Conservation (phyloP, 2,797 vertebrate genomes). For the Trachurus trachurus region DNA sequence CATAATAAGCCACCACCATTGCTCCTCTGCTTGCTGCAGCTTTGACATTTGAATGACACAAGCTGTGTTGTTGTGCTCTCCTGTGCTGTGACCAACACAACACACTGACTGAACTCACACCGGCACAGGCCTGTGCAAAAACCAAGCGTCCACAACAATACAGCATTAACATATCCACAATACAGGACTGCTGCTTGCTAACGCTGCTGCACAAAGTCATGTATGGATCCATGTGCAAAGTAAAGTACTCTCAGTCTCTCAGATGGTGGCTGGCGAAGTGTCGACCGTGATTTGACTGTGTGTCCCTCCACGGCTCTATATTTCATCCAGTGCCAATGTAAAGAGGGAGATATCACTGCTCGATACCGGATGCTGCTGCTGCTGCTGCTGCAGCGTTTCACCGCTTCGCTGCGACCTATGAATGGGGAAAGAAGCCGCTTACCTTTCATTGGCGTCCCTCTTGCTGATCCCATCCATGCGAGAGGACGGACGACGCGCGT, state of each 20-base stretch:
- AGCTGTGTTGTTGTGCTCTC: too few species aligned
- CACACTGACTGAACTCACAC: neutral
- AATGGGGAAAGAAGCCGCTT: conserved; percentile 33
- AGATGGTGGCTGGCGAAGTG: neutral
- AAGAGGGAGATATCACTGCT: neutral
- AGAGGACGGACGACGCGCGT: conserved; percentile 29
- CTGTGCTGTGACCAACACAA: neutral
- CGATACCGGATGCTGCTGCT: accelerated
- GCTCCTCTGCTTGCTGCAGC: neutral
- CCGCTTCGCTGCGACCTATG: accelerated
- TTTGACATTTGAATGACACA: neutral
- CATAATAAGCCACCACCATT: neutral
- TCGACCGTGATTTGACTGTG: neutral
- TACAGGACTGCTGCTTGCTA: neutral
- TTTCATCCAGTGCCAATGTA: neutral
- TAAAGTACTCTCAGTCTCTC: too few species aligned
- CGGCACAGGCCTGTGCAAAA: neutral
- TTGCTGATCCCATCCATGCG: conserved; percentile 33
- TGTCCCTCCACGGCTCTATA: too few species aligned
- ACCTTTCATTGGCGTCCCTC: conserved; percentile 56
- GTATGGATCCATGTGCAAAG: too few species aligned
- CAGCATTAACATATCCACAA: accelerated
- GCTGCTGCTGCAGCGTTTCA: accelerated
- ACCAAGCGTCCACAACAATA: neutral
- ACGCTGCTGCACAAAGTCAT: neutral